Evolutionary conservation across 2,797 vertebrate genomes (phyloP).

Genomic region (Sylvilagus floridanus): DNA sequence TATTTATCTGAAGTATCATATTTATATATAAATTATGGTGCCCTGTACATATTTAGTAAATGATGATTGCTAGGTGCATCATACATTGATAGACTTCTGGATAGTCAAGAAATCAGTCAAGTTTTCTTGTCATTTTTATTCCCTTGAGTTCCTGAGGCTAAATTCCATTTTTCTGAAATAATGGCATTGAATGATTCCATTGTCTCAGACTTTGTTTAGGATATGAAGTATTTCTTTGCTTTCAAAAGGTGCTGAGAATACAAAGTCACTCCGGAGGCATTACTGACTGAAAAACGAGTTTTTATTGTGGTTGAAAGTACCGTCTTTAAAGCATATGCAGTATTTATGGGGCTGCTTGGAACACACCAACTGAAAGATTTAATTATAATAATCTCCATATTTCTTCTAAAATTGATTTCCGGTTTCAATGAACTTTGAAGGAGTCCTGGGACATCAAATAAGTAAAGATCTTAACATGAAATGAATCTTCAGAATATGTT

Average conservation of each 20-base stretch:
- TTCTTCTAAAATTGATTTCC: constrained; percentile 83
- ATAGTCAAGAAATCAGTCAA: not conserved
- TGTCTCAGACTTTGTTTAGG: constrained; percentile 54
- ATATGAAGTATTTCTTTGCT: constrained; percentile 50
- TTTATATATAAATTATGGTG: constrained; percentile 2
- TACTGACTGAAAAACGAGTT: constrained; percentile 63
- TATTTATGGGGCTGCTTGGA: constrained; percentile 72
- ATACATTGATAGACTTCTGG: not conserved
- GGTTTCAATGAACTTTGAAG: constrained; percentile 80
- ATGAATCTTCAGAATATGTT: constrained; percentile 81
- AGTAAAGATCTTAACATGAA: constrained; percentile 76
- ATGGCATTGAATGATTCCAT: not conserved
- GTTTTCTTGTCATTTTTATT: not conserved
- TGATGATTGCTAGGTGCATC: not conserved
- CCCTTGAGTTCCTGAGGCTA: not conserved
- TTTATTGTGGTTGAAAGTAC: constrained; percentile 68
- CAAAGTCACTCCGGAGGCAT: constrained; percentile 55
- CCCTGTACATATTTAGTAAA: not conserved
- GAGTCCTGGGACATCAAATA: constrained; percentile 77
- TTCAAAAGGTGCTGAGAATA: constrained; percentile 58
- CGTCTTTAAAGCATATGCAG: constrained; percentile 77
- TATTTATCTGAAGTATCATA: not conserved
- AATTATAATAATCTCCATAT: constrained; percentile 83
- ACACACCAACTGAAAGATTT: constrained; percentile 79
- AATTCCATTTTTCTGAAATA: constrained; percentile 55